Percentiles rank a stretch among this genome's conserved stretches.
Evolutionary conservation across 2,888 invertebrate genomes (phyloP).

Genomic region (Catocala sponsa): DNA sequence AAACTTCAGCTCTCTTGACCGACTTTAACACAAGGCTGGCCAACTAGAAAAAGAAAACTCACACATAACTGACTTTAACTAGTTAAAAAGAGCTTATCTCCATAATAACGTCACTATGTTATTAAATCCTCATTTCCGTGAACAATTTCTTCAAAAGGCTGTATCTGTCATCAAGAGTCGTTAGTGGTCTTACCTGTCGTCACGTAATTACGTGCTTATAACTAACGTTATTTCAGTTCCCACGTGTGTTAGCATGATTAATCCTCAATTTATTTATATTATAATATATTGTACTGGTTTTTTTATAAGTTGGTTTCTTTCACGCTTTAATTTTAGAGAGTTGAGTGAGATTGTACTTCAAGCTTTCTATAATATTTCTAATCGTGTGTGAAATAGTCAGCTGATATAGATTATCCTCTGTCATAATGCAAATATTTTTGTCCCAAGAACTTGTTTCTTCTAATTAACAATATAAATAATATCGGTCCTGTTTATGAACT

Average conservation of each 20-base stretch:
- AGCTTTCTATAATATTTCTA: no score
- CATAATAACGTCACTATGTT: conserved; percentile 19
- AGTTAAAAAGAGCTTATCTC: conserved; percentile 15
- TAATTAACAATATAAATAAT: no score
- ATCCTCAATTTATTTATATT: conserved; percentile 26
- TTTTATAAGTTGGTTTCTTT: neutral
- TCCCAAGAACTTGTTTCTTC: no score
- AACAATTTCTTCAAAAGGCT: conserved; percentile 32
- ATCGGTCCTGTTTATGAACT: no score
- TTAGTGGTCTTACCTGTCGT: conserved; percentile 49
- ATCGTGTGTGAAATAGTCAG: no score
- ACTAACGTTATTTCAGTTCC: conserved; percentile 31
- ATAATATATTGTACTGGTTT: conserved; percentile 2
- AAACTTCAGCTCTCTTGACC: no score
- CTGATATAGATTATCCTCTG: no score
- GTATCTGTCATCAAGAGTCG: conserved; percentile 40
- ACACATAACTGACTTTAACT: neutral
- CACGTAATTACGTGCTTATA: conserved; percentile 40
- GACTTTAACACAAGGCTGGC: no score
- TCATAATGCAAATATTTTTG: no score
- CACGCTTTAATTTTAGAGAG: no score
- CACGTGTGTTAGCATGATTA: conserved; percentile 39
- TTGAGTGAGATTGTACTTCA: no score
- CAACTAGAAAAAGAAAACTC: no score
- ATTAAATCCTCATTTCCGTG: conserved; percentile 44